Evolutionary conservation across 2,113 vertebrate genomes (phyloP), one percentile per base, ranked within the genome.

Genomic region (Pseudorhombus dupliciocellatus): DNA sequence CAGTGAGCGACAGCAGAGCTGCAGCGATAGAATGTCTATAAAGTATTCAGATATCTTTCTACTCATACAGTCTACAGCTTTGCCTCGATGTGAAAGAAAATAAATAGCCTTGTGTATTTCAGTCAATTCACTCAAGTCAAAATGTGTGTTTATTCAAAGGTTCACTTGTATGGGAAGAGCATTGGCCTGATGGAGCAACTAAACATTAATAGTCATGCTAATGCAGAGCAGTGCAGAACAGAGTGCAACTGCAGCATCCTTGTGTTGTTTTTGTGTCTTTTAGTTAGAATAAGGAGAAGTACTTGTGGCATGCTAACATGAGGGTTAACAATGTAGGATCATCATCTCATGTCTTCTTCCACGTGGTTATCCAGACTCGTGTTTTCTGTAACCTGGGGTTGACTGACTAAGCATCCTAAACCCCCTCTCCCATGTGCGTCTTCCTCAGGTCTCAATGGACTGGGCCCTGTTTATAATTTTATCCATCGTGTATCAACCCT

Each of bases 361-460:
- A 12, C 20, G 20, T 8, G 46, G 24, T 21, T 66, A 20, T 30
- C 31, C 30, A 75, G 53, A 73, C 48, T 81, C 34, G 68, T 21
- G 15, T 11, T 20, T 7, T 50, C 4, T 16, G 10, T 52, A 22
- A 9, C 46, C 9, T 24, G 10, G 26, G 2, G n/a, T 40, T 26
- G 14, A 6, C 9, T 51, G 68, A 34, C 59, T 69, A 40, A 67
- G 26, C 75, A 65, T 62, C 14, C 61, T 15, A 66, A 63, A 0
- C 51, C n/a, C 48, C 34, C 31, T 69, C n/a, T n/a, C n/a, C n/a
- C n/a, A n/a, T 37, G 4, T 79, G 64, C 77, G 24, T 20, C 60
- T 48, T 14, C 21, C n/a, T n/a, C 18, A 91, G 92, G 24, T 84
- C n/a, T 81, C 84, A 75, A 91, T 92, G 89, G 85, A 88, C 66